Evolutionary conservation across 2,797 vertebrate species (phyloP).

Genomic region (Pangasius sanitwongsei): DNA sequence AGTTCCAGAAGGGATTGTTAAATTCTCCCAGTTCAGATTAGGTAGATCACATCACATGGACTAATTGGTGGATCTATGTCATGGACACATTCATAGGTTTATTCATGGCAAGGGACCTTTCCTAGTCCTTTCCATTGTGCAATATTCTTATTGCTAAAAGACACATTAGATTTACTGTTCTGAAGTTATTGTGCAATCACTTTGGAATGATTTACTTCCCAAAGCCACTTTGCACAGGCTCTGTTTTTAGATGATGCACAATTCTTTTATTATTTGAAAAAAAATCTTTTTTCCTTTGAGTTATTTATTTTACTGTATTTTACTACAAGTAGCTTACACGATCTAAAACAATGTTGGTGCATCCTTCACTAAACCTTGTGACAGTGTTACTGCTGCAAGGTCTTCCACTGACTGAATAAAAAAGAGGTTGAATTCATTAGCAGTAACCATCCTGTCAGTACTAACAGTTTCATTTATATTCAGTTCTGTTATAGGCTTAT

Average conservation of each 20-base stretch:
- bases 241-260: neutral
- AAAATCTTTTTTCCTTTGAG: neutral
- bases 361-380: neutral
- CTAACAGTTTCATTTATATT: constrained; percentile 5
- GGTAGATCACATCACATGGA: neutral
- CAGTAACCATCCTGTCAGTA: neutral
- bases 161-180: neutral
- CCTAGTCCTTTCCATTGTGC: neutral
- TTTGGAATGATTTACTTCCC: neutral
- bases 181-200: no score
- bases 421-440: neutral
- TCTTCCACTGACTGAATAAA: neutral
- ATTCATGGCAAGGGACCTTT: neutral
- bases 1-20: neutral
- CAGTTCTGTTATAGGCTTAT: neutral
- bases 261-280: neutral
- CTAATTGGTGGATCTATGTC: neutral
- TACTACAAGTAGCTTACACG: neutral
- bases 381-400: neutral
- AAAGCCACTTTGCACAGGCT: neutral
- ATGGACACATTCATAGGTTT: neutral
- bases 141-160: neutral
- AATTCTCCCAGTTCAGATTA: neutral
- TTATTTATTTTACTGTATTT: neutral
- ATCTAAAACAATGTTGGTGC: neutral